phyloP scores from a whole-genome alignment of 2,888 invertebrate genomes.

The Apodemia zela region DNA sequence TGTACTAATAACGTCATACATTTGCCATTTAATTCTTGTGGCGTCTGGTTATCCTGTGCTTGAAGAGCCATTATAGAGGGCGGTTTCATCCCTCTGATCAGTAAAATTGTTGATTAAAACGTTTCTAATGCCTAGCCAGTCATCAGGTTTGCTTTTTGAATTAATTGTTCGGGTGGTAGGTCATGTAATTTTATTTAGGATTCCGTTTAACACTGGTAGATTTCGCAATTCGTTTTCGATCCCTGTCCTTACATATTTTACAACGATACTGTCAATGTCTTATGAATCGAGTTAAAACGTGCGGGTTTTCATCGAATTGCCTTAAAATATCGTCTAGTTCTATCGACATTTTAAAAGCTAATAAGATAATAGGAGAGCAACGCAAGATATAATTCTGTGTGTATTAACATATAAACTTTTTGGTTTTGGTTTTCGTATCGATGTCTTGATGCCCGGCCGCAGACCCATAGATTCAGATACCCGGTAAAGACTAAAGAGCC shows the following conservation, averaged over 20 bases:
- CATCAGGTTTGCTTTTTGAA: too few relatives aligned
- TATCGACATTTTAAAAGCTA: not conserved
- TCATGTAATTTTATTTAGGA: too few relatives aligned
- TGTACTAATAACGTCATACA: conserved; percentile 22
- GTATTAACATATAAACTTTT: conserved; percentile 25
- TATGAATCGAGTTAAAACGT: too few relatives aligned
- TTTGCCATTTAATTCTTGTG: conserved; percentile 21
- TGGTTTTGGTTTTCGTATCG: conserved; percentile 23
- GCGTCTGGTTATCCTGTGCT: conserved; percentile 19
- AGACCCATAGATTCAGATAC: conserved; percentile 23
- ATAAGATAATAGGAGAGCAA: conserved; percentile 21
- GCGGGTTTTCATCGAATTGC: too few relatives aligned
- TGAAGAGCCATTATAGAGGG: not conserved
- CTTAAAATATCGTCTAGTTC: not conserved
- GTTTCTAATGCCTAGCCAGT: too few relatives aligned
- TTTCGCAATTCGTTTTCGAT: too few relatives aligned
- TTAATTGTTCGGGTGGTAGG: too few relatives aligned
- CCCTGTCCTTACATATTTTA: too few relatives aligned
- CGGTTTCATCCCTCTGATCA: not conserved
- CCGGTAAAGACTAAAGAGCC: conserved; percentile 17
- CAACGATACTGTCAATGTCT: too few relatives aligned
- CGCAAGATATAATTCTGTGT: conserved; percentile 17
- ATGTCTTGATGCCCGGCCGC: conserved; percentile 23
- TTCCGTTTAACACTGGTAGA: too few relatives aligned
- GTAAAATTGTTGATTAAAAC: not conserved